Percentiles rank a stretch among this genome's conserved stretches.
Conservation (phyloP, 2,888 invertebrate genomes). For the Carpatolechia fugitivella region DNA sequence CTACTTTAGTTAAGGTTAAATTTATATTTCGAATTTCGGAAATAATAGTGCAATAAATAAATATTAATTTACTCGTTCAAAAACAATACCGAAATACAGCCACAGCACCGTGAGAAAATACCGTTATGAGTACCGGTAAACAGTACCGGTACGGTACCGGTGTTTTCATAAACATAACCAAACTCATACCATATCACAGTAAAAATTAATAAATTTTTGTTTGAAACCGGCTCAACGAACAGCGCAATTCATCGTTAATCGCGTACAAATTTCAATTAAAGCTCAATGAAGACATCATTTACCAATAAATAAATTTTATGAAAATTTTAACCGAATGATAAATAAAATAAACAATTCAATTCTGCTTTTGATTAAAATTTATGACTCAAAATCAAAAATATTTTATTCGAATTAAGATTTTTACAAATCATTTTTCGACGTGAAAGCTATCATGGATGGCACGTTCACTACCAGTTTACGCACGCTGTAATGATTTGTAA, state of each 20-base stretch:
- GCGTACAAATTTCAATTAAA: slow-evolving; percentile 45
- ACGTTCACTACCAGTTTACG: too few species aligned
- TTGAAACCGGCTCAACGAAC: slow-evolving; percentile 31
- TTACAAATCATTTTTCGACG: too few species aligned
- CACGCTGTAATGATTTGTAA: too few species aligned
- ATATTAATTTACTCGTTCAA: not conserved
- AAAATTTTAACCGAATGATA: slow-evolving; percentile 32
- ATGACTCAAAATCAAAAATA: slow-evolving; percentile 20
- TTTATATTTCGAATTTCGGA: slow-evolving; percentile 20
- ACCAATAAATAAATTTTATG: slow-evolving; percentile 43
- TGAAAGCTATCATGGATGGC: too few species aligned
- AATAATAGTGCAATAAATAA: not conserved
- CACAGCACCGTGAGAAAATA: not conserved
- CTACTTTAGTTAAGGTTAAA: slow-evolving; percentile 20
- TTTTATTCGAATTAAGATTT: too few species aligned
- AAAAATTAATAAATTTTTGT: not conserved
- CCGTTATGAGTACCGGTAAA: not conserved
- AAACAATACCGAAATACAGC: not conserved
- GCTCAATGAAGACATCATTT: slow-evolving; percentile 46
- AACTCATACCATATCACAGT: not conserved
- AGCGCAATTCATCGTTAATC: slow-evolving; percentile 38
- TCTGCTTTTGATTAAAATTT: slow-evolving; percentile 32
- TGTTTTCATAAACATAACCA: not conserved
- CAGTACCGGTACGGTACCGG: too few species aligned
- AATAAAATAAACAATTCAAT: slow-evolving; percentile 33